Base-by-base conservation (phyloP, 2,797 vertebrate genomes). In the Spheniscus humboldti region DNA sequence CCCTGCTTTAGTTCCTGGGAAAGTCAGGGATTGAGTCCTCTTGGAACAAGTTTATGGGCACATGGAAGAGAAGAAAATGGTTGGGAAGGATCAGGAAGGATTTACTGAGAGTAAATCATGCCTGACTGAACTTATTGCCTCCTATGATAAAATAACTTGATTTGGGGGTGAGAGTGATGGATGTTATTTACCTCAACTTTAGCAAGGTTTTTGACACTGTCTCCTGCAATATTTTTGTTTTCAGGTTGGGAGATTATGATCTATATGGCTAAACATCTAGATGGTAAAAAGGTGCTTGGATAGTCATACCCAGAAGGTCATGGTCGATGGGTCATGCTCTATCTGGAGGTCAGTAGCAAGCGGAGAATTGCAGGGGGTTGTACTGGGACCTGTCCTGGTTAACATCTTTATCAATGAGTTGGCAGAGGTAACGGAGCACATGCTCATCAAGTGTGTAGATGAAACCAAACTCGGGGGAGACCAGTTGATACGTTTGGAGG, bases 391-490 rank as follows among this genome's bases (percentile, higher is more conserved):
- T 74, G 3, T 22, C 22, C 41, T 35, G 7, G 23, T 37, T 52
- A 60, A 35, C 15, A 22, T 48, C 45, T 47, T 41, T 67, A 28
- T 47, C 3, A 1, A 9, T 25, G 45, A 28, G 7, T 18, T 76
- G 59, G 16, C 64, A 30, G 23, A 73, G 8, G 10, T 31, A 69
- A 48, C 19, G 17, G 25, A 76, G 6, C 1, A 9, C 11, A 22
- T 0, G 0, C 3, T 73, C 4, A 23, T 15, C 9, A 27, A 52
- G 1, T 15, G 8, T 30, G 18, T 6, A 79, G 31, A 31, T 22
- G 31, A 52, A 88, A 48, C 7, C 15, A 76, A 19, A 56, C 5
- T 13, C 2, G 9, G 23, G 16, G 10, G 20, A 71, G 5, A 45
- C 7, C 22, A 35, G 12, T 2, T 52, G 28, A 10, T 28, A 18